A percentile compares a stretch with the other conserved stretches of the same genome.
These are phyloP conservation scores for Neodon shergylaensis DNA, from an alignment of 2,113 vertebrate genomes.

Conservation along the genomic window DNA sequence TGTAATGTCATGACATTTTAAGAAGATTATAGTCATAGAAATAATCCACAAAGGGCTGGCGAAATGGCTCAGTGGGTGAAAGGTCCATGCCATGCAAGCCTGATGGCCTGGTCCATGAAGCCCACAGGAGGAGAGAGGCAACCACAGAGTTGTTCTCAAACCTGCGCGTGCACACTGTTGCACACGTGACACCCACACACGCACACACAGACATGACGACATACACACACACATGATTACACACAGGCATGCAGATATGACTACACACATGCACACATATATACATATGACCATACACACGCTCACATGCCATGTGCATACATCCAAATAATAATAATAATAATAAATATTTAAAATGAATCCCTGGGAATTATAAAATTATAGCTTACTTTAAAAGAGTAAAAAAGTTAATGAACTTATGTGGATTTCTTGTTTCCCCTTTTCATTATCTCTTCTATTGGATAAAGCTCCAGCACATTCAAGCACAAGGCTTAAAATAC, in stretches of 20 bases:
- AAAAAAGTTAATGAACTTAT: neutral
- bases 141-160: neutral
- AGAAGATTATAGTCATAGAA: neutral
- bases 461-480: constrained; percentile 36
- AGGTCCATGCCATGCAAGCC: neutral
- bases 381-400: constrained; percentile 6
- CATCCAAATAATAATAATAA: neutral
- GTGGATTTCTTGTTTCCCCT: neutral
- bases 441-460: neutral
- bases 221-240: neutral
- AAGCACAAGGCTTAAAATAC: constrained; percentile 68
- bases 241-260: too few species aligned
- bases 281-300: too few species aligned
- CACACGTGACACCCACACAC: neutral
- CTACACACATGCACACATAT: too few species aligned
- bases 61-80: neutral
- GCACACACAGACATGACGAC: too few species aligned
- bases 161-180: neutral
- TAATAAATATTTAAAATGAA: neutral
- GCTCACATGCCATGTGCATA: neutral
- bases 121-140: neutral
- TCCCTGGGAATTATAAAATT: neutral
- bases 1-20: neutral
- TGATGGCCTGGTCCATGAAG: neutral
- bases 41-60: neutral